phyloP scores from a whole-genome alignment of 35 echinoderm and acorn worm genomes.

The Strongylocentrotus purpuratus region DNA sequence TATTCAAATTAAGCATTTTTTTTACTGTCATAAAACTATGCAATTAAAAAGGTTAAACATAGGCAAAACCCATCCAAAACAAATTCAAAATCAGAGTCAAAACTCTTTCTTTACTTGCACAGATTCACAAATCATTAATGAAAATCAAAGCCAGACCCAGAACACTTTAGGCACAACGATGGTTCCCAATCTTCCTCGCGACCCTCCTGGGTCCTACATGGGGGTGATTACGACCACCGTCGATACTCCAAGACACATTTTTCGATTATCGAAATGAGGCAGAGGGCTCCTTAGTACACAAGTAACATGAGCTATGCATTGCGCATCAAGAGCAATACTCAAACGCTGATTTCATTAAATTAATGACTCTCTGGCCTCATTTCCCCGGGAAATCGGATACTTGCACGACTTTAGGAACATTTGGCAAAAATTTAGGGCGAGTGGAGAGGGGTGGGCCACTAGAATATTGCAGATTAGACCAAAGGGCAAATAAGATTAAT shows the following conservation, averaged over 20 bases:
- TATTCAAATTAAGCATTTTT: too few species aligned
- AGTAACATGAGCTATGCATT: slow-evolving; percentile 25
- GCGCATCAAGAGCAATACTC: slow-evolving; percentile 3
- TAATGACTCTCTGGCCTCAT: slow-evolving; percentile 36
- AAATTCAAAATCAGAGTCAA: too few species aligned
- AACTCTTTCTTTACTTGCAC: neutral
- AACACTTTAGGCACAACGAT: neutral
- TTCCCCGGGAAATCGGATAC: neutral
- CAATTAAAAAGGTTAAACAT: too few species aligned
- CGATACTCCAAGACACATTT: slow-evolving; percentile 22
- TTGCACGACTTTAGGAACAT: neutral
- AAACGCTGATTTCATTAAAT: slow-evolving; percentile 43
- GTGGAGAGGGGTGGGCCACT: neutral
- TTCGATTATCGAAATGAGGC: slow-evolving; percentile 22
- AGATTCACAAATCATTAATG: neutral
- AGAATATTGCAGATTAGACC: neutral
- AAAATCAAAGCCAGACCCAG: neutral
- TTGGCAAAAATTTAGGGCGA: neutral
- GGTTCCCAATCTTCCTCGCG: neutral
- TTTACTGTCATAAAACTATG: too few species aligned
- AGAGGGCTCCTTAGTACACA: neutral
- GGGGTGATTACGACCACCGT: neutral
- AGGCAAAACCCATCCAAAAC: too few species aligned
- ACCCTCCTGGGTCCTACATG: neutral
- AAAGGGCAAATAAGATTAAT: neutral